Conservation (phyloP, 2,888 invertebrate species). For the Euspilapteryx auroguttella region DNA sequence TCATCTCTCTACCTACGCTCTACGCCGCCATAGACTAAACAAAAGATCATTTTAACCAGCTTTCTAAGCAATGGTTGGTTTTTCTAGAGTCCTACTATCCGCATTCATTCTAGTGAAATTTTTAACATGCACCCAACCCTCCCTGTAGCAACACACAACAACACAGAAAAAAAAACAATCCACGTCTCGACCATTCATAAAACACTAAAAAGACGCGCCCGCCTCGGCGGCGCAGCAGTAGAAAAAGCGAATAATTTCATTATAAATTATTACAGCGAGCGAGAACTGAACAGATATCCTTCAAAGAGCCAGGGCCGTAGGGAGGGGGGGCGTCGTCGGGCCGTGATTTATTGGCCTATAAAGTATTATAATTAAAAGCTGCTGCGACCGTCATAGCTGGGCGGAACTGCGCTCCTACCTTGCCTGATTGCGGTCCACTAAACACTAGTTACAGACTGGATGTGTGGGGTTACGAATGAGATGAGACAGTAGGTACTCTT, state of each 20-base stretch:
- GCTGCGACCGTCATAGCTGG: slow-evolving; percentile 18
- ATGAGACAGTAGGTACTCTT: too few species aligned
- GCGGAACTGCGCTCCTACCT: slow-evolving; percentile 30
- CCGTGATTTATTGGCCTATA: slow-evolving; percentile 76
- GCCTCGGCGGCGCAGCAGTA: slow-evolving; percentile 3
- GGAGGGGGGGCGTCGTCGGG: slow-evolving; percentile 16
- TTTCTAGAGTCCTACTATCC: too few species aligned
- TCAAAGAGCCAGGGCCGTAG: slow-evolving; percentile 29
- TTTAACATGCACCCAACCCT: too few species aligned
- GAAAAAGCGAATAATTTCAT: slow-evolving; percentile 63
- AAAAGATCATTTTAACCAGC: too few species aligned
- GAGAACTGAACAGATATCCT: slow-evolving; percentile 72
- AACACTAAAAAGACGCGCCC: too few species aligned
- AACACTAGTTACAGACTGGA: slow-evolving; percentile 12
- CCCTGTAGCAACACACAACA: too few species aligned
- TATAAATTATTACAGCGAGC: slow-evolving; percentile 68
- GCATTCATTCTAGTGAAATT: too few species aligned
- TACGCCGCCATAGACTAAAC: too few species aligned
- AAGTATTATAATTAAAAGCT: slow-evolving; percentile 80
- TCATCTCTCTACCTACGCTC: too few species aligned
- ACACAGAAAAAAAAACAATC: slow-evolving; percentile 1
- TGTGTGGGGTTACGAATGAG: too few species aligned
- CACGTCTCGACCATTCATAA: slow-evolving; percentile 4
- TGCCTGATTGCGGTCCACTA: slow-evolving; percentile 24
- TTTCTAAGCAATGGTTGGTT: too few species aligned